Evolutionary conservation across 1,140 invertebrate species (phyloP).

Genomic region (Drosophila trapezifrons): DNA sequence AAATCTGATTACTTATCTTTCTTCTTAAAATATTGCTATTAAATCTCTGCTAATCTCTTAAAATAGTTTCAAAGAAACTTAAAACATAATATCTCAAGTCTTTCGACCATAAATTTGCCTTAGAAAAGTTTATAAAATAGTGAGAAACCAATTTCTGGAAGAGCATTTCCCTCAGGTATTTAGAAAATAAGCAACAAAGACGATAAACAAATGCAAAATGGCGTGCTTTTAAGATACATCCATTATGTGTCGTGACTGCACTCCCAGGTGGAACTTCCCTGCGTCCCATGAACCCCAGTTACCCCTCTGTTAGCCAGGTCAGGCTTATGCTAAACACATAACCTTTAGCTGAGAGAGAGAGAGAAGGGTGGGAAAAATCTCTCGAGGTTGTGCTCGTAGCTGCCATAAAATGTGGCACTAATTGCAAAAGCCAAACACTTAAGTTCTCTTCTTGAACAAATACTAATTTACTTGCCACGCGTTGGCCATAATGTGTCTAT

Average conservation of each 20-base stretch:
- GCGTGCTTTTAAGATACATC: slow-evolving; percentile 57
- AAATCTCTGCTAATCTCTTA: not conserved
- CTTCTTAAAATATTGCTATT: too few species aligned
- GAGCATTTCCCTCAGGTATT: slow-evolving; percentile 4
- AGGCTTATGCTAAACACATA: slow-evolving; percentile 49
- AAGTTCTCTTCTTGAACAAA: slow-evolving; percentile 41
- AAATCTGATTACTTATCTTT: not conserved
- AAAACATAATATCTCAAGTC: too few species aligned
- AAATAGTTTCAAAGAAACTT: too few species aligned
- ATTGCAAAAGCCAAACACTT: slow-evolving; percentile 58
- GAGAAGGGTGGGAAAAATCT: slow-evolving; percentile 19
- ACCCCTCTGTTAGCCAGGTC: not conserved
- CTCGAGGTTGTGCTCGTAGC: slow-evolving; percentile 25
- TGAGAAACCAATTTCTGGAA: not conserved
- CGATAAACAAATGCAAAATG: slow-evolving; percentile 60
- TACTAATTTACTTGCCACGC: slow-evolving; percentile 47
- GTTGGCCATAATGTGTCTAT: slow-evolving; percentile 48
- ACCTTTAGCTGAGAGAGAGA: slow-evolving; percentile 6
- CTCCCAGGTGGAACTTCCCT: slow-evolving; percentile 11
- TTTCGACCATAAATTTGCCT: not conserved
- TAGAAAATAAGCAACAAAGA: slow-evolving; percentile 18
- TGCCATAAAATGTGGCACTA: slow-evolving; percentile 68
- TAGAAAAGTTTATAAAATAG: not conserved
- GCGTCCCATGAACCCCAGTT: not conserved
- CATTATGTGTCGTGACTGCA: slow-evolving; percentile 51